phyloP scores from a whole-genome alignment of 2,797 vertebrate species.

The Lagocephalus sceleratus region DNA sequence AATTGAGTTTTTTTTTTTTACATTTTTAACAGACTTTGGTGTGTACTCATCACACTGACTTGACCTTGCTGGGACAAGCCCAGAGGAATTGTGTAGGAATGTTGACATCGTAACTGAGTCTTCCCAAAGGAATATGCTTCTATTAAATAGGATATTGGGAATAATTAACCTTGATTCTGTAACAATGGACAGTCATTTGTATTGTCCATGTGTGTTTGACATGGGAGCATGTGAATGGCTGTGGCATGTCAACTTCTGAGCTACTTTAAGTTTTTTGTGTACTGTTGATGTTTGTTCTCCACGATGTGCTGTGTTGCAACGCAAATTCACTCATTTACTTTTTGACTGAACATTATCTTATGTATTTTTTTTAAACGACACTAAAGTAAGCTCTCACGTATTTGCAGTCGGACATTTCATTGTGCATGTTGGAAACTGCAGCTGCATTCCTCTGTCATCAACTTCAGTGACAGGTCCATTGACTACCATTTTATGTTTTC shows the following conservation, averaged over 20 bases:
- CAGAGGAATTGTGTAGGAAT: conserved; percentile 47
- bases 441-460: conserved; percentile 55
- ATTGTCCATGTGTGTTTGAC: no score
- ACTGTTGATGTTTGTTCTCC: neutral
- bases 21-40: conserved; percentile 8
- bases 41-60: conserved; percentile 24
- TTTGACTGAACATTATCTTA: no score
- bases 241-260: no score
- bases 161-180: no score
- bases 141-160: no score
- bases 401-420: conserved; percentile 16
- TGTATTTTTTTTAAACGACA: neutral
- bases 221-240: no score
- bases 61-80: conserved; percentile 50
- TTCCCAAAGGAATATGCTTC: conserved; percentile 8
- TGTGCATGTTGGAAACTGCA: conserved; percentile 56
- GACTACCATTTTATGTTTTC: conserved; percentile 11
- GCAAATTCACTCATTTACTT: no score
- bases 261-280: neutral
- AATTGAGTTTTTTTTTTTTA: conserved; percentile 10
- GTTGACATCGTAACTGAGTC: conserved; percentile 28
- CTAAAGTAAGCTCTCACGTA: neutral
- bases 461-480: conserved; percentile 23
- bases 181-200: no score
- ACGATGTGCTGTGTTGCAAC: neutral